Evolutionary conservation across 1,140 invertebrate genomes (phyloP).

Genomic region (Drosophila hydei): DNA sequence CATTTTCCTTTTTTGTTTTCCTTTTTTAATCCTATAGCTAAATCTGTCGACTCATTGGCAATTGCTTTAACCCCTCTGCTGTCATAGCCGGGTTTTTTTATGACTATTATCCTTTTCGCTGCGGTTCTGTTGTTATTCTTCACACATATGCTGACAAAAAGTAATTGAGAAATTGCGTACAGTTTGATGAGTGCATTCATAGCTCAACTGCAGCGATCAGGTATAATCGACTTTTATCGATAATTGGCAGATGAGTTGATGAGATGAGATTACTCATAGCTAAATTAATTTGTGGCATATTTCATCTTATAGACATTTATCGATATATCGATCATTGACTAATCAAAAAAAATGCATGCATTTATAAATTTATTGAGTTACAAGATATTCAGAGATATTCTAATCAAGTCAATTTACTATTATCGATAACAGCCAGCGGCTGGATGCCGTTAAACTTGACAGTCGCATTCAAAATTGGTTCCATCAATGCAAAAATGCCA

Average conservation of each 20-base stretch:
- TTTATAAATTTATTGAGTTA: too few species aligned
- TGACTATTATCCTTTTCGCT: constrained; percentile 71
- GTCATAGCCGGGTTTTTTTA: too few species aligned
- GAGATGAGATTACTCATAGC: too few species aligned
- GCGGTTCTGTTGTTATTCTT: constrained; percentile 66
- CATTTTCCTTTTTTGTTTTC: constrained; percentile 36
- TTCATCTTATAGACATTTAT: too few species aligned
- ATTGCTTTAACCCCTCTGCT: constrained; percentile 64
- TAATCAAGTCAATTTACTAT: too few species aligned
- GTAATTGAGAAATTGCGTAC: constrained; percentile 65
- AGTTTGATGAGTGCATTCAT: not conserved
- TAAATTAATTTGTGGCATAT: too few species aligned
- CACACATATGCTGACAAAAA: constrained; percentile 79
- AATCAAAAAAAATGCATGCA: too few species aligned
- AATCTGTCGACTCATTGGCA: constrained; percentile 71
- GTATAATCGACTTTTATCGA: too few species aligned
- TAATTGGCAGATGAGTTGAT: constrained; percentile 10
- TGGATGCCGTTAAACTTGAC: constrained; percentile 18
- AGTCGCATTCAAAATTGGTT: constrained; percentile 30
- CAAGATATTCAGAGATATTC: too few species aligned
- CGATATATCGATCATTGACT: constrained; percentile 4
- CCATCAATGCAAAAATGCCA: constrained; percentile 38
- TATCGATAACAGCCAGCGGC: constrained; percentile 19
- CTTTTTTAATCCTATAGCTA: constrained; percentile 43
- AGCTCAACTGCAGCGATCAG: not conserved